These are phyloP conservation scores for Pseudomyrmex pallidus DNA, from an alignment of 1,140 invertebrate species.

Conservation along the genomic window DNA sequence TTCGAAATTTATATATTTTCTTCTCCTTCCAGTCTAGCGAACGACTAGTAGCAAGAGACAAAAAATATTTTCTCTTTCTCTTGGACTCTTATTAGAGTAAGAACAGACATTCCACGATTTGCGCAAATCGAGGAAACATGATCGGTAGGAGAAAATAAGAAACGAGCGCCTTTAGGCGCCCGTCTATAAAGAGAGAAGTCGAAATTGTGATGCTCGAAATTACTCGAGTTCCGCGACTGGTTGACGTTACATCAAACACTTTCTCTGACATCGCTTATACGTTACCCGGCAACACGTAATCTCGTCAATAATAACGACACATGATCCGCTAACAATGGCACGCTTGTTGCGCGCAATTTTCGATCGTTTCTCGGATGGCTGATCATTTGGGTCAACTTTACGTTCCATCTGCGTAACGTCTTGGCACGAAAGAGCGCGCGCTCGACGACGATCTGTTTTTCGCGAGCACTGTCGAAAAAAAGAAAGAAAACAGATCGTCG, in stretches of 20 bases:
- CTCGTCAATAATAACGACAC: slow-evolving; percentile 23
- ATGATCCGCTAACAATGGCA: neutral
- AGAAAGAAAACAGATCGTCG: neutral
- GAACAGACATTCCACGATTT: no score
- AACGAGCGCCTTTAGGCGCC: no score
- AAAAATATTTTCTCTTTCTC: no score
- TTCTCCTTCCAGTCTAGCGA: no score
- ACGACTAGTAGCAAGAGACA: no score
- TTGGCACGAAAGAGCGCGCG: neutral
- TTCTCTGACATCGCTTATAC: neutral
- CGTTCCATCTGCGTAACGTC: neutral
- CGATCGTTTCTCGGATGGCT: slow-evolving; percentile 14
- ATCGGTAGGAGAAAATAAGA: no score
- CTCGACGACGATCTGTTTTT: slow-evolving; percentile 23
- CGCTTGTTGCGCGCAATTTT: slow-evolving; percentile 26
- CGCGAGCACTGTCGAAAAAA: neutral
- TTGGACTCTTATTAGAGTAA: no score
- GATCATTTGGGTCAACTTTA: slow-evolving; percentile 22
- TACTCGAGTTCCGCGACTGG: no score
- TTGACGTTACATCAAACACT: neutral
- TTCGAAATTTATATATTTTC: no score
- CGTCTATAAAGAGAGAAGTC: no score
- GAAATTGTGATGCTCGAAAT: no score
- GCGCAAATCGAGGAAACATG: no score
- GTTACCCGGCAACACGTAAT: neutral